Conservation (phyloP, 2,113 vertebrate genomes). For the Emydocephalus ijimae region DNA sequence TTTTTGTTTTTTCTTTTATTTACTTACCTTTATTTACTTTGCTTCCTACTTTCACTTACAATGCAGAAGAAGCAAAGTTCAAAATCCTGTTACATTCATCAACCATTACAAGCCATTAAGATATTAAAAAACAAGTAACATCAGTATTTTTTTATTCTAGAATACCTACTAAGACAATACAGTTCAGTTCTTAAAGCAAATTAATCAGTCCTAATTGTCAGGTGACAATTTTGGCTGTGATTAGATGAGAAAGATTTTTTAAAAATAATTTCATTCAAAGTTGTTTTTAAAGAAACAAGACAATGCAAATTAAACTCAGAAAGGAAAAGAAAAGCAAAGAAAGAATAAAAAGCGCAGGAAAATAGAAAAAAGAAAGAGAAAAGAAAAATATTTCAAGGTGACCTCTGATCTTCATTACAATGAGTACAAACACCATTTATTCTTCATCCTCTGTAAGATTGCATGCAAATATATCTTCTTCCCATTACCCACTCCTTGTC, state of each 20-base stretch:
- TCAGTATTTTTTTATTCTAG: neutral
- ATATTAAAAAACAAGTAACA: neutral
- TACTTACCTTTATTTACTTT: neutral
- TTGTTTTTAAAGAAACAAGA: neutral
- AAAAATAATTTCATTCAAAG: neutral
- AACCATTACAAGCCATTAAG: neutral
- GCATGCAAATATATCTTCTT: neutral
- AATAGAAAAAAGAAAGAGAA: neutral
- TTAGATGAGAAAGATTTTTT: neutral
- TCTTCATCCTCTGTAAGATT: neutral
- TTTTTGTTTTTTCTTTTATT: neutral
- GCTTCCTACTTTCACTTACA: neutral
- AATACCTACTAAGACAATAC: neutral
- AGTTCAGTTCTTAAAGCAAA: neutral
- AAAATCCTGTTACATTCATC: neutral
- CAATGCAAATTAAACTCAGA: neutral
- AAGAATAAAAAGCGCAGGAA: neutral
- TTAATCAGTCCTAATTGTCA: neutral
- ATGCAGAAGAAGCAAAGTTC: neutral
- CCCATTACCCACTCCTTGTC: neutral
- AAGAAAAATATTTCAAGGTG: neutral
- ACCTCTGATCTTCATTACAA: neutral
- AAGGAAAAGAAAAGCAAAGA: neutral
- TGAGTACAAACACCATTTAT: neutral
- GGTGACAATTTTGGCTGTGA: neutral